Percentiles rank a stretch among this genome's conserved stretches.
These are phyloP conservation scores for Callopanchax toddi DNA, from an alignment of 2,113 vertebrate genomes.

Conservation along the genomic window DNA sequence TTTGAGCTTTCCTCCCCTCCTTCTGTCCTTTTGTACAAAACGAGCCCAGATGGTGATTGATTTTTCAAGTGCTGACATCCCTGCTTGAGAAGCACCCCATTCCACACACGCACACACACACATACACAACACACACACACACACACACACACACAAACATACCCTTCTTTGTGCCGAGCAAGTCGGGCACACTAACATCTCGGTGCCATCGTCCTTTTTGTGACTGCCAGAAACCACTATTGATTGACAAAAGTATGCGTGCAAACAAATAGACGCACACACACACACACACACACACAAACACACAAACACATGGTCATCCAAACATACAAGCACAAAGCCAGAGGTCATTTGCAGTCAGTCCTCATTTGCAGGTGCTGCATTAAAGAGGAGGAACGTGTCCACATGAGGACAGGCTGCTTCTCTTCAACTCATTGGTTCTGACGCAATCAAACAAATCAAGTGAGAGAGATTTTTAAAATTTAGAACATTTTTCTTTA, in stretches of 20 bases:
- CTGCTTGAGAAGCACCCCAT: conserved; percentile 93
- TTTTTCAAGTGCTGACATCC: conserved; percentile 99
- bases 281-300: conserved; percentile 53
- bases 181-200: conserved; percentile 98
- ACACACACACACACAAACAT: conserved; percentile 23
- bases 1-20: conserved; percentile 78
- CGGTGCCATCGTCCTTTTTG: conserved; percentile 93
- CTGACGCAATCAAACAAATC: too few relatives aligned
- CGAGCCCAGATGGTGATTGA: conserved; percentile 99
- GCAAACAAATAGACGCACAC: conserved; percentile 63
- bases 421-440: neutral
- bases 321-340: conserved; percentile 25
- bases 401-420: neutral
- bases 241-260: conserved; percentile 90
- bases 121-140: conserved; percentile 12
- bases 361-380: conserved; percentile 18
- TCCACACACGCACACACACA: conserved; percentile 29
- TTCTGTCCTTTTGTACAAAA: conserved; percentile 89
- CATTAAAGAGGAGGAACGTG: conserved; percentile 10
- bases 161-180: conserved; percentile 92
- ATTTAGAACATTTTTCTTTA: too few relatives aligned
- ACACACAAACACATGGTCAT: conserved; percentile 28
- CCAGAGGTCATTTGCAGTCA: conserved; percentile 39
- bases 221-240: conserved; percentile 88
- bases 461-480: too few relatives aligned